Percentiles rank a stretch among this genome's conserved stretches.
phyloP scores from a whole-genome alignment of 1,140 invertebrate genomes.

The Drosophila lacertosa region DNA sequence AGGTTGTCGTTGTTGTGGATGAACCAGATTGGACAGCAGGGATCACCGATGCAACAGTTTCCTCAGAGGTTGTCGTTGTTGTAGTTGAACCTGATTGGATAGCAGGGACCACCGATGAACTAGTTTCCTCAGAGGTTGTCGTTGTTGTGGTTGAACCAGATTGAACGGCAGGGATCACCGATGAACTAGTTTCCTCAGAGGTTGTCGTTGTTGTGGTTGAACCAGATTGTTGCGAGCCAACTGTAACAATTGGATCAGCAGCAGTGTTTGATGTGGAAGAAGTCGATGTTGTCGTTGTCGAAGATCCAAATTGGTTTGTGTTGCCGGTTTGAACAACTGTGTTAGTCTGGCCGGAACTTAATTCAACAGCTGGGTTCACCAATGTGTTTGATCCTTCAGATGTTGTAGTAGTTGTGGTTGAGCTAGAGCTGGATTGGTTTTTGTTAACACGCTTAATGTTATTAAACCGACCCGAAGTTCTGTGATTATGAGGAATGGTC shows the following conservation, averaged over 20 bases:
- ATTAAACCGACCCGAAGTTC: constrained; percentile 12
- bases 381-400: background rate
- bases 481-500: constrained; percentile 20
- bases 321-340: constrained; percentile 1
- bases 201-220: constrained; percentile 4
- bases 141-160: constrained; percentile 12
- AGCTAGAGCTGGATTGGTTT: background rate
- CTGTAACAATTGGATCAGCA: background rate
- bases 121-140: constrained; percentile 7
- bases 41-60: no score
- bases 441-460: background rate
- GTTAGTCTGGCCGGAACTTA: background rate
- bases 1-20: no score
- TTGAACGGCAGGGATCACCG: background rate
- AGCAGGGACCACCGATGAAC: no score
- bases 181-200: background rate
- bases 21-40: no score
- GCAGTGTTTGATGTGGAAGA: background rate
- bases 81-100: no score
- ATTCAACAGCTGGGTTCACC: background rate
- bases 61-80: no score
- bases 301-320: constrained; percentile 2
- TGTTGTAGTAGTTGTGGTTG: constrained; percentile 5
- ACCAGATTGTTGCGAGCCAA: background rate
- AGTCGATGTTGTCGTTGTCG: background rate